These are phyloP conservation scores for Rhinophrynus dorsalis DNA, from an alignment of 2,797 vertebrate genomes.

Conservation along the genomic window DNA sequence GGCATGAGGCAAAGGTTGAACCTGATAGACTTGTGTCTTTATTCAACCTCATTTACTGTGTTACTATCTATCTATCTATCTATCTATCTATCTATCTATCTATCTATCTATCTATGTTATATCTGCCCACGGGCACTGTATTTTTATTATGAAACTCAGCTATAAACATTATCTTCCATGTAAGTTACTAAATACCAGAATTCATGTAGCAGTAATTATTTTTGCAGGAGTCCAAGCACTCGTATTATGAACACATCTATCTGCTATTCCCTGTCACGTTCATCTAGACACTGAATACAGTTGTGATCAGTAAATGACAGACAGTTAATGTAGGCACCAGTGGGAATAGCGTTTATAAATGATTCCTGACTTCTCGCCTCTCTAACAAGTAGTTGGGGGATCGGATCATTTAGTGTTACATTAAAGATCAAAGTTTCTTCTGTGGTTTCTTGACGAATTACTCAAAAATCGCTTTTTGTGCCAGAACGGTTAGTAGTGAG, in stretches of 20 bases:
- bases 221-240: too few relatives aligned
- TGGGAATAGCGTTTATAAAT: constrained; percentile 20
- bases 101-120: too few relatives aligned
- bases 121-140: too few relatives aligned
- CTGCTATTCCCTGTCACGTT: constrained; percentile 3
- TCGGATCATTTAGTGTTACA: constrained; percentile 25
- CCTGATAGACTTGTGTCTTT: too few relatives aligned
- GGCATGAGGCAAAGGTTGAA: too few relatives aligned
- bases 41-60: too few relatives aligned
- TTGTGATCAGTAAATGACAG: constrained; percentile 16
- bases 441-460: constrained; percentile 6
- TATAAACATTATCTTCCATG: background rate
- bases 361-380: constrained; percentile 11
- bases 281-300: background rate
- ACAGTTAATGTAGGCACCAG: constrained; percentile 10
- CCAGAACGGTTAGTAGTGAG: too few relatives aligned
- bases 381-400: constrained; percentile 37
- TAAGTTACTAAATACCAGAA: background rate
- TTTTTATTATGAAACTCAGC: too few relatives aligned
- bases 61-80: too few relatives aligned
- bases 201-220: background rate
- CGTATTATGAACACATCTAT: too few relatives aligned
- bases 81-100: too few relatives aligned
- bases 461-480: background rate
- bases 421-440: constrained; percentile 25